Conservation (phyloP, 2,888 invertebrate genomes). For the Mellilla xanthometata region DNA sequence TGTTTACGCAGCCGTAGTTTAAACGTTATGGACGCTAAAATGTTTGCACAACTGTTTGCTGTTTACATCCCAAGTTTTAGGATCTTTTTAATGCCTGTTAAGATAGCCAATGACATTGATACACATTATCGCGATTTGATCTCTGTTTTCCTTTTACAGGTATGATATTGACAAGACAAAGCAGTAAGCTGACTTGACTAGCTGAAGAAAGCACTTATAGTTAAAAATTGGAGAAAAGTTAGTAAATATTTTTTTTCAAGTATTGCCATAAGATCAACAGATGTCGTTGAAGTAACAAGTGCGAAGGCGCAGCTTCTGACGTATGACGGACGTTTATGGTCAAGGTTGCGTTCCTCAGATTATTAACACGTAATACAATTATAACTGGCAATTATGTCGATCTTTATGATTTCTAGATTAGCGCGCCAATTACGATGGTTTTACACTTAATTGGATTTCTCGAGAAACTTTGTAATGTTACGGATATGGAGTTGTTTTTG, state of each 20-base stretch:
- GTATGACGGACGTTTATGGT: conserved; percentile 46
- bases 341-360: conserved; percentile 41
- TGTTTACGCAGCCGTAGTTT: conserved; percentile 18
- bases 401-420: conserved; percentile 25
- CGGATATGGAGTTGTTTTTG: not conserved
- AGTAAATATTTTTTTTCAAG: too few relatives aligned
- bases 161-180: too few relatives aligned
- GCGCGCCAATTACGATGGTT: conserved; percentile 22
- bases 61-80: conserved; percentile 19
- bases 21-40: conserved; percentile 19
- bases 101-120: not conserved
- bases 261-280: conserved; percentile 13
- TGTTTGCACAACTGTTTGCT: conserved; percentile 22
- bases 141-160: too few relatives aligned
- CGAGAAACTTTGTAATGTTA: not conserved
- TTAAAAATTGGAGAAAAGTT: too few relatives aligned
- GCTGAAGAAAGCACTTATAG: too few relatives aligned
- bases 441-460: conserved; percentile 13
- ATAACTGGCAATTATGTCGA: conserved; percentile 24
- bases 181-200: too few relatives aligned
- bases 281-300: conserved; percentile 35
- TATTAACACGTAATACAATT: conserved; percentile 9
- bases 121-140: too few relatives aligned
- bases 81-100: conserved; percentile 8
- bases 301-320: conserved; percentile 35